Conservation (phyloP, 2,888 invertebrate genomes). For the Drosophila gaucha region DNA sequence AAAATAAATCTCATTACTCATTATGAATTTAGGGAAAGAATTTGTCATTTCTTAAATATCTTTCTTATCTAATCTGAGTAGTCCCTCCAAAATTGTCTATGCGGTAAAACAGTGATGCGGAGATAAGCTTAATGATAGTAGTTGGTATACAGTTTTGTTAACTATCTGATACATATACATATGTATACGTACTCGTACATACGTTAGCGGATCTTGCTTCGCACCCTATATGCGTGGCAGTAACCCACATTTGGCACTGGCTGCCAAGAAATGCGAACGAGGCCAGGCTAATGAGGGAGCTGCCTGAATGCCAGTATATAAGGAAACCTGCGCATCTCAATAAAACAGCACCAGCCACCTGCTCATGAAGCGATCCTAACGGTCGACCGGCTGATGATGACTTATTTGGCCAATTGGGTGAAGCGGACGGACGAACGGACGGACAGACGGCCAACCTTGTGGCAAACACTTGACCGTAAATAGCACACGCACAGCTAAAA, state of each 20-base stretch:
- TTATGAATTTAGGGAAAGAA: too few species aligned
- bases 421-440: conserved; percentile 39
- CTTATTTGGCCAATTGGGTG: conserved; percentile 80
- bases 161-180: neutral
- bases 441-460: conserved; percentile 57
- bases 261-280: conserved; percentile 44
- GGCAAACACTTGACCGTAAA: conserved; percentile 75
- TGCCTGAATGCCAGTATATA: conserved; percentile 45
- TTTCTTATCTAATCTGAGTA: neutral
- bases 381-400: conserved; percentile 52
- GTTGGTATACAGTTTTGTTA: neutral
- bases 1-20: neutral
- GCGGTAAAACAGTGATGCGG: neutral
- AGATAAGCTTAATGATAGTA: neutral
- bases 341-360: conserved; percentile 19
- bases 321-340: conserved; percentile 58
- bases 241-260: conserved; percentile 41
- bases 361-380: conserved; percentile 47
- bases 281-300: conserved; percentile 69
- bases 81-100: neutral
- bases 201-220: conserved; percentile 29
- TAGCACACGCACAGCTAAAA: conserved; percentile 57
- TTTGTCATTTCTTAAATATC: neutral
- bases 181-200: too few species aligned
- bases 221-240: conserved; percentile 33